Evolutionary conservation across 2,888 invertebrate genomes (phyloP), one percentile per base, ranked within the genome.

Genomic region (Helleia helle): DNA sequence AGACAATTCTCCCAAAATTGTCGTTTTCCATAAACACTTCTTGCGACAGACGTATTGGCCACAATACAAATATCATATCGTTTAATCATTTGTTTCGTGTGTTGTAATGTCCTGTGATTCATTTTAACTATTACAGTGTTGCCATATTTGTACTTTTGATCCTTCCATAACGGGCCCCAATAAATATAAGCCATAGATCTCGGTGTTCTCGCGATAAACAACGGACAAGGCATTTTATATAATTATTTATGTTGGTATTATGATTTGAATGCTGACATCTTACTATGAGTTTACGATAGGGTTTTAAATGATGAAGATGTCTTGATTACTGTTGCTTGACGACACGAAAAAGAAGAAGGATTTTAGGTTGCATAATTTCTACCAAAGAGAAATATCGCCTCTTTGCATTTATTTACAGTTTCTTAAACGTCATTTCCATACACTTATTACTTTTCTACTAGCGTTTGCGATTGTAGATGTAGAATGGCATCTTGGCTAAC

Each of bases 161-260:
- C 29, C 41, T 34, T 38, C 41, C 49, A 40, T 45, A 47, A 53
- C 44, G 41, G 49, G 45, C 22, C 42, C 47, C 44, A 48, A 50
- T 51, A 50, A 47, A 50, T 50, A 40, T 43, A 31, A 43, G 36
- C 44, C 37, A 41, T 41, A 44, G 46, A 47, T 51, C 48, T 38
- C 36, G 42, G 36, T 42, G 36, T 40, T 51, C 48, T 51, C 1
- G 46, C 48, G 50, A 52, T 57, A 58, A 55, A 55, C 51, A 53
- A 12, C n/a, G 14, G 14, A 29, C 9, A 29, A 22, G 50, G 52
- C 52, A 50, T 53, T 57, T 49, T 46, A 48, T 41, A 48, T 51
- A 43, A 46, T 54, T 54, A 55, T 60, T 56, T 55, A 58, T 55
- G 58, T 57, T 53, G 52, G 49, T 51, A 57, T 62, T 57, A 55